Percentiles rank a stretch among this genome's conserved stretches.
Conservation (phyloP, 2,113 vertebrate genomes). For the Dascyllus trimaculatus region DNA sequence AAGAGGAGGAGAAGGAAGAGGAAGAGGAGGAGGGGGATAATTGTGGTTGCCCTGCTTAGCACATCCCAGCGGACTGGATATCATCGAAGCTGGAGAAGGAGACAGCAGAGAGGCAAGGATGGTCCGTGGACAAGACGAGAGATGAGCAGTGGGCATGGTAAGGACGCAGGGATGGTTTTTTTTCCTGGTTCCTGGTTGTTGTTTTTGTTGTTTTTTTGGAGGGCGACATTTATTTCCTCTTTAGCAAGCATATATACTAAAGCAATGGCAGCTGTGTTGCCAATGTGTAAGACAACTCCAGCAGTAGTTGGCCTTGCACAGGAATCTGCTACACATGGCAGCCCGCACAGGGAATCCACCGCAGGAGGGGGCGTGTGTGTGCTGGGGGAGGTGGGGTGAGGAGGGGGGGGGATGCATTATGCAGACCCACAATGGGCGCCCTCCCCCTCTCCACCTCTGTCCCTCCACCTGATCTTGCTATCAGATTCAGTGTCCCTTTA, state of each 20-base stretch:
- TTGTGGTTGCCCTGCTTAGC: slow-evolving; percentile 8
- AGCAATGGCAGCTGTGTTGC: neutral
- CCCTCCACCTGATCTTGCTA: slow-evolving; percentile 24
- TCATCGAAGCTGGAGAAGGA: slow-evolving; percentile 28
- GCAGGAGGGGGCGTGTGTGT: slow-evolving; percentile 57
- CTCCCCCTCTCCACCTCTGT: neutral
- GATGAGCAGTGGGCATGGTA: slow-evolving; percentile 71
- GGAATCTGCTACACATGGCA: slow-evolving; percentile 57
- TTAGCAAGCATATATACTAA: neutral
- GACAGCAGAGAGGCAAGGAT: slow-evolving; percentile 43
- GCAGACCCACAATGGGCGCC: slow-evolving; percentile 40
- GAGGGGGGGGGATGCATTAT: slow-evolving; percentile 16
- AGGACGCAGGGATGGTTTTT: slow-evolving; percentile 5
- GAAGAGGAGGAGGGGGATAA: neutral
- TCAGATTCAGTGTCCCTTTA: neutral
- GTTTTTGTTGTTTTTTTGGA: neutral
- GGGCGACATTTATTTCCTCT: neutral
- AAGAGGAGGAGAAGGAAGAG: too few species aligned
- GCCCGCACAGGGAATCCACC: slow-evolving; percentile 34
- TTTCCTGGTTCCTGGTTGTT: too few species aligned
- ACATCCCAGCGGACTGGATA: slow-evolving; percentile 26
- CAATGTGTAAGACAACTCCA: neutral
- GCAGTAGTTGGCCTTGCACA: slow-evolving; percentile 23
- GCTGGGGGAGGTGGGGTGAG: neutral
- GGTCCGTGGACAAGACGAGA: slow-evolving; percentile 41